These are phyloP conservation scores for Rhyacichthys aspro DNA, from an alignment of 2,797 vertebrate species.

Conservation along the genomic window DNA sequence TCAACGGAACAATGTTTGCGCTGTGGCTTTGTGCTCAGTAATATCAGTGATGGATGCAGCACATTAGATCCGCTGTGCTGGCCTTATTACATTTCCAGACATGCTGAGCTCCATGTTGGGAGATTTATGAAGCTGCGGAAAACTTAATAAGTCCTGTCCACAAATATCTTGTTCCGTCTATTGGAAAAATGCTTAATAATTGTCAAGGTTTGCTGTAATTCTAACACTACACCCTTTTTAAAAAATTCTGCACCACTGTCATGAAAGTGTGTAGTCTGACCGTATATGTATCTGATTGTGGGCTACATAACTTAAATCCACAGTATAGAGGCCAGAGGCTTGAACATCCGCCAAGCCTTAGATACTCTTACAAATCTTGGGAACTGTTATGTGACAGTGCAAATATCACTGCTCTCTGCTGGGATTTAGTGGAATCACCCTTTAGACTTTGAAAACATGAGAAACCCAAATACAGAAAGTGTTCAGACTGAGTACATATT, in stretches of 20 bases:
- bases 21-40: conserved; percentile 4
- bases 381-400: conserved; percentile 16
- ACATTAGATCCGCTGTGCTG: conserved; percentile 40
- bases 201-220: conserved; percentile 41
- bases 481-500: conserved; percentile 29
- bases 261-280: conserved; percentile 8
- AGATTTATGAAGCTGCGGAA: conserved; percentile 66
- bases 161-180: conserved; percentile 57
- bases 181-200: conserved; percentile 59
- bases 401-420: conserved; percentile 45
- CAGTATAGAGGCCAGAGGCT: conserved; percentile 16
- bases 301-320: conserved; percentile 20
- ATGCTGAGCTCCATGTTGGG: conserved; percentile 31
- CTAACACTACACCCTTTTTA: conserved; percentile 30
- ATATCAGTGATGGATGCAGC: conserved; percentile 41
- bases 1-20: conserved; percentile 2
- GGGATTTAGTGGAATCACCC: conserved; percentile 30
- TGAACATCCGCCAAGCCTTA: conserved; percentile 20
- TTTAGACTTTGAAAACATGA: conserved; percentile 24
- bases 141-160: conserved; percentile 54
- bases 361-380: conserved; percentile 27
- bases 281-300: conserved; percentile 21
- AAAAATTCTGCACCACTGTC: conserved; percentile 23
- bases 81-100: conserved; percentile 60
- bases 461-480: conserved; percentile 42